phyloP scores from a whole-genome alignment of 2,888 invertebrate genomes.

The Rapana venosa region DNA sequence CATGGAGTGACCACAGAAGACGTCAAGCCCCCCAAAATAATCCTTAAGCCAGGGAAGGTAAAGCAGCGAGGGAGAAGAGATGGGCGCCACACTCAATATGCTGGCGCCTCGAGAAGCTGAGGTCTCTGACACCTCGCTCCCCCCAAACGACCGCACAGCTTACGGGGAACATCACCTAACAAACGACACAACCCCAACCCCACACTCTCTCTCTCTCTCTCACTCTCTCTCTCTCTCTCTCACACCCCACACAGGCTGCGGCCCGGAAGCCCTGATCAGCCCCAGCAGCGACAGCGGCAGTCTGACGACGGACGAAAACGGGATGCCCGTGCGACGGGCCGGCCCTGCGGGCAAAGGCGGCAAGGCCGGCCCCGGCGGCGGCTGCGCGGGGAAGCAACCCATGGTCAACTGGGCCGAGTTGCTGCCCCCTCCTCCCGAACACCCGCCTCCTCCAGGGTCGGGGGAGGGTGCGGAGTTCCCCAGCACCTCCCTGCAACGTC shows the following conservation, averaged over 20 bases:
- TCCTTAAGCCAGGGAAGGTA: too few species aligned
- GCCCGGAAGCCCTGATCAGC: conserved; percentile 65
- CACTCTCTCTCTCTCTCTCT: too few species aligned
- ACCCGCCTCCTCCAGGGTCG: conserved; percentile 77
- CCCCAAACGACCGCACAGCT: too few species aligned
- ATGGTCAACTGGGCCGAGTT: conserved; percentile 77
- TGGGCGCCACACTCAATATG: too few species aligned
- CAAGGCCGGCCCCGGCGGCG: conserved; percentile 53
- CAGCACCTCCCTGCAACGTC: conserved; percentile 51
- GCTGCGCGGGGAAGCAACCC: conserved; percentile 66
- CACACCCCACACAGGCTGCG: conserved; percentile 50
- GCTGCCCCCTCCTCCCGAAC: conserved; percentile 79
- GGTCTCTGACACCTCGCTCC: too few species aligned
- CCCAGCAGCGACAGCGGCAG: conserved; percentile 73
- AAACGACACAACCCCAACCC: too few species aligned
- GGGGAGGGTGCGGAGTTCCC: conserved; percentile 69
- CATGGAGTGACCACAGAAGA: too few species aligned
- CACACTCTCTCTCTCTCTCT: too few species aligned
- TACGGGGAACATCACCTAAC: too few species aligned
- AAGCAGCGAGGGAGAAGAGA: too few species aligned
- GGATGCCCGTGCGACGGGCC: conserved; percentile 59
- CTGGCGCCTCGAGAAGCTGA: too few species aligned
- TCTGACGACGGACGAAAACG: conserved; percentile 73
- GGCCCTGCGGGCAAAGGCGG: conserved; percentile 55
- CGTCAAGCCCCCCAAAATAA: too few species aligned